Evolutionary conservation across 2,888 invertebrate genomes (phyloP), one percentile per base, ranked within the genome.

Genomic region (Lochmaea capreae): DNA sequence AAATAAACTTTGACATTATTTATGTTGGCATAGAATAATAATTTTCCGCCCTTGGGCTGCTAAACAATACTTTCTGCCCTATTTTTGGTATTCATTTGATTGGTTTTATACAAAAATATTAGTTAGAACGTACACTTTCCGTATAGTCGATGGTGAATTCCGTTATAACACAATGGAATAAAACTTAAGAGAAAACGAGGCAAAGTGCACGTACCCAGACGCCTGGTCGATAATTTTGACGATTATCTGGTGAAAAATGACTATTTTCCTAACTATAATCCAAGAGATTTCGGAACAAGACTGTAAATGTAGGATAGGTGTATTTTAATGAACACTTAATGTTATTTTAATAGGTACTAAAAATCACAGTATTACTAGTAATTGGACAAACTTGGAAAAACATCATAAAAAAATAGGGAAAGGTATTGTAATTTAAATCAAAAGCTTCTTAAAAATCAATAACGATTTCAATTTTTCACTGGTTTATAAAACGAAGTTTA

Each of bases 321-420:
- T 54, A 39, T 18, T 54, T 9, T 54, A 18, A 39, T 54, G n/a
- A 18, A 54, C 18, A 18, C 0, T 10, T 2, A 18, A 54, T 54
- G 54, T 54, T 16, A 54, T 54, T 54, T 54, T 54, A 11, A 54
- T 18, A n/a, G n/a, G n/a, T n/a, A 54, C 54, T 18, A 3, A 54
- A 54, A 54, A 54, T 54, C 18, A 54, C 16, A 12, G 69, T 69
- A 65, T 72, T 61, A 65, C 52, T 68, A 61, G 59, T 65, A 71
- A 71, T 71, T 62, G 66, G 66, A 67, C 67, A 61, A 69, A 54
- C 61, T 73, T 73, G 73, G 73, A 70, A 59, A 43, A 42, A 54
- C 14, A 18, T 54, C 54, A 54, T 10, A 16, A 54, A 52, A 52
- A n/a, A 11, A 4, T 14, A 16, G 16, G n/a, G 11, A 54, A 8